phyloP scores from a whole-genome alignment of 2,797 vertebrate genomes.

The Bufotes viridis region DNA sequence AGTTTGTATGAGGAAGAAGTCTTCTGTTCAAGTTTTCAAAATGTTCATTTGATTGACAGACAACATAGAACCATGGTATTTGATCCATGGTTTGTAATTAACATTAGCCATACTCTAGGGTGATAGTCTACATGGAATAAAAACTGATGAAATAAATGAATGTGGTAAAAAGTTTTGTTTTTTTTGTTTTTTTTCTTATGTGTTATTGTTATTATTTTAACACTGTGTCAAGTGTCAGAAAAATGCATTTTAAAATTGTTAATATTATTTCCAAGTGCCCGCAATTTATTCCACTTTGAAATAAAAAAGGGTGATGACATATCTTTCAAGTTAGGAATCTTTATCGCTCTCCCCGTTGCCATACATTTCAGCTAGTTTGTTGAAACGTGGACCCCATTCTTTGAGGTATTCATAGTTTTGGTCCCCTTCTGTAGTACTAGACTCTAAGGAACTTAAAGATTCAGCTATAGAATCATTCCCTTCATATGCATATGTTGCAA shows the following conservation, averaged over 20 bases:
- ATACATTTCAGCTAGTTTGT: slow-evolving; percentile 97
- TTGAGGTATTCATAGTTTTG: slow-evolving; percentile 97
- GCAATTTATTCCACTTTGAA: slow-evolving; percentile 67
- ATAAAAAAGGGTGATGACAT: slow-evolving; percentile 60
- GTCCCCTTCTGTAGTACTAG: slow-evolving; percentile 89
- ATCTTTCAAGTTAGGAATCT: slow-evolving; percentile 78
- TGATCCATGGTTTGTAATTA: slow-evolving; percentile 76
- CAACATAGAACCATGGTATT: slow-evolving; percentile 79
- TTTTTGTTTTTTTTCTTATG: slow-evolving; percentile 42
- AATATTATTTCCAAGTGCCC: slow-evolving; percentile 70
- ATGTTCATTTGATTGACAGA: slow-evolving; percentile 76
- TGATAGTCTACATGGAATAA: slow-evolving; percentile 78
- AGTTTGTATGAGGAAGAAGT: slow-evolving; percentile 70
- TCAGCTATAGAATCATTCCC: slow-evolving; percentile 92
- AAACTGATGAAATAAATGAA: slow-evolving; percentile 69
- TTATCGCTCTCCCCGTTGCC: slow-evolving; percentile 90
- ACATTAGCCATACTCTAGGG: slow-evolving; percentile 76
- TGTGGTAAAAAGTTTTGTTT: slow-evolving; percentile 54
- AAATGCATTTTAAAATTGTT: slow-evolving; percentile 71
- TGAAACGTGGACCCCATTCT: slow-evolving; percentile 95
- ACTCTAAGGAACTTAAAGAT: slow-evolving; percentile 95
- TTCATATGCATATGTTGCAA: slow-evolving; percentile 98
- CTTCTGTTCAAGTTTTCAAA: slow-evolving; percentile 73
- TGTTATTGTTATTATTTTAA: slow-evolving; percentile 64
- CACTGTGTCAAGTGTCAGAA: slow-evolving; percentile 79